A percentile compares a stretch with the other conserved stretches of the same genome.
These are phyloP conservation scores for Gobiocypris rarus DNA, from an alignment of 2,113 vertebrate species.

Conservation along the genomic window DNA sequence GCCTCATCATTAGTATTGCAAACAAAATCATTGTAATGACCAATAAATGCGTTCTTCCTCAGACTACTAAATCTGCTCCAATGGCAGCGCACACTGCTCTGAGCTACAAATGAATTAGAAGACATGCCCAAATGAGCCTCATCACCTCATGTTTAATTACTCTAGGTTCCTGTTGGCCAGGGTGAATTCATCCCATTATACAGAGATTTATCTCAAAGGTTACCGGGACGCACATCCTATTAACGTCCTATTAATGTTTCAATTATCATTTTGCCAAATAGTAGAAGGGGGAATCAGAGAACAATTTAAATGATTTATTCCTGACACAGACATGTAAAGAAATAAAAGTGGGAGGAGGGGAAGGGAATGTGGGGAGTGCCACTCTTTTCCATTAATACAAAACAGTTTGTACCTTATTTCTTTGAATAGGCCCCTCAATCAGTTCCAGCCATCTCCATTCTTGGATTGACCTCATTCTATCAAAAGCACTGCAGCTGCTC, in stretches of 20 bases:
- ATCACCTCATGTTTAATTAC: slow-evolving; percentile 67
- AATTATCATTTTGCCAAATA: slow-evolving; percentile 72
- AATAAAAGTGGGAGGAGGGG: slow-evolving; percentile 53
- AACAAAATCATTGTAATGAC: slow-evolving; percentile 35
- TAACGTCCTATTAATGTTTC: slow-evolving; percentile 75
- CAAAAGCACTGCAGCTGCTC: slow-evolving; percentile 76
- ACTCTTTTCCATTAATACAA: slow-evolving; percentile 70
- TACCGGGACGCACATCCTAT: slow-evolving; percentile 72
- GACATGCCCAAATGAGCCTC: slow-evolving; percentile 58
- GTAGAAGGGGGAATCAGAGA: slow-evolving; percentile 65
- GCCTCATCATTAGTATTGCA: slow-evolving; percentile 48
- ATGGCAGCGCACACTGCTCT: slow-evolving; percentile 30
- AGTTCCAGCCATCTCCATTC: slow-evolving; percentile 70
- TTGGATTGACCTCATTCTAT: slow-evolving; percentile 76
- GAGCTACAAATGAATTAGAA: slow-evolving; percentile 61
- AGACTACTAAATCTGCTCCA: neutral
- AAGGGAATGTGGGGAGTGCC: slow-evolving; percentile 27
- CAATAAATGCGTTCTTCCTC: slow-evolving; percentile 15
- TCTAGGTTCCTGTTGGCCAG: slow-evolving; percentile 66
- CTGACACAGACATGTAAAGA: slow-evolving; percentile 61
- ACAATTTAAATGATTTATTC: slow-evolving; percentile 77
- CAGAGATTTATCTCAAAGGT: slow-evolving; percentile 78
- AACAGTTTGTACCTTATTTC: slow-evolving; percentile 66
- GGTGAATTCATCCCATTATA: slow-evolving; percentile 64
- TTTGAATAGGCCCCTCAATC: slow-evolving; percentile 64